A percentile compares a stretch with the other conserved stretches of the same genome.
phyloP scores from a whole-genome alignment of 53 echinoderm and acorn worm species.

The Henricia sp. region DNA sequence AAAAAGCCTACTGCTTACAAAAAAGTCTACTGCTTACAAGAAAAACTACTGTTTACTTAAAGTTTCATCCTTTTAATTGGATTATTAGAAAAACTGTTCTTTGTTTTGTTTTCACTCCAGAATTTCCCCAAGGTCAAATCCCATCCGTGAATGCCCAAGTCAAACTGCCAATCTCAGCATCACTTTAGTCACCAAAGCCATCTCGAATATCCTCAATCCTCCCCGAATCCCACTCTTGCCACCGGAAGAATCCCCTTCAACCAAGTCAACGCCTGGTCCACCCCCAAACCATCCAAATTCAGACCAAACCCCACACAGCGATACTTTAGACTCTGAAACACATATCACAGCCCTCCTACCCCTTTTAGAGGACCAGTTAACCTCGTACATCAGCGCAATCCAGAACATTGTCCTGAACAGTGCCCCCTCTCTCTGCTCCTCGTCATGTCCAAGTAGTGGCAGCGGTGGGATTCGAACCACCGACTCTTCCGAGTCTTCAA shows the following conservation, averaged over 20 bases:
- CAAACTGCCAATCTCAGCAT: constrained; percentile 15
- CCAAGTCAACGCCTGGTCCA: not conserved
- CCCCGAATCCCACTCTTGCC: constrained; percentile 52
- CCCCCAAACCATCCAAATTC: not conserved
- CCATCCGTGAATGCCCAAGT: not conserved
- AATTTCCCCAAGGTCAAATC: not conserved
- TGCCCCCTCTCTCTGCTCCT: constrained; percentile 4
- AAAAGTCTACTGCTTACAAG: no score
- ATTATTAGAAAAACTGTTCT: not conserved
- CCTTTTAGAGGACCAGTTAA: constrained; percentile 73
- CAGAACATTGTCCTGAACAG: constrained; percentile 39
- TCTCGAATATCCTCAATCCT: constrained; percentile 47
- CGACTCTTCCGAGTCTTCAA: constrained; percentile 43
- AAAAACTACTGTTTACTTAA: no score
- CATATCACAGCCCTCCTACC: constrained; percentile 66
- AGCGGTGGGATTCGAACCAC: constrained; percentile 19
- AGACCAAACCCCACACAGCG: not conserved
- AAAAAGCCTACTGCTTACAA: no score
- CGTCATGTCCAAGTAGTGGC: constrained; percentile 20
- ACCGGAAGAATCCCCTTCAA: not conserved
- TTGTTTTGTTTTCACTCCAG: not conserved
- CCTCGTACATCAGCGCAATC: constrained; percentile 60
- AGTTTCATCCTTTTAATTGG: no score
- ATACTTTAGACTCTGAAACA: not conserved
- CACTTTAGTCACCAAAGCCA: constrained; percentile 33